Conservation (phyloP, 1,140 invertebrate genomes). For the Procambarus virginalis region DNA sequence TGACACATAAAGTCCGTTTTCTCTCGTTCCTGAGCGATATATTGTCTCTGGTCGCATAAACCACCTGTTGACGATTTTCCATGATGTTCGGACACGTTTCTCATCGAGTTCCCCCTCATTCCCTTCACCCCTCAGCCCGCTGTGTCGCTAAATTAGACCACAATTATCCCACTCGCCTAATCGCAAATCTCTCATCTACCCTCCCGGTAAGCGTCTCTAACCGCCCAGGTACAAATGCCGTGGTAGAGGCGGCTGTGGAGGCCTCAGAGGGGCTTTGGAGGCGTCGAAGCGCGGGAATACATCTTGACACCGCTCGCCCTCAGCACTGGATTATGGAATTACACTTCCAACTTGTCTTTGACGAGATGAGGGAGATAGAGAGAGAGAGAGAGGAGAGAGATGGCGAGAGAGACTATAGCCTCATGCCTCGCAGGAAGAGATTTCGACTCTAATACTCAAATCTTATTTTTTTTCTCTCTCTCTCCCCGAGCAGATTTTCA, state of each 20-base stretch:
- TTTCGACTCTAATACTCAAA: too few species aligned
- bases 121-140: neutral
- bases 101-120: too few species aligned
- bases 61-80: constrained; percentile 38
- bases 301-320: neutral
- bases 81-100: neutral
- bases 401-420: too few species aligned
- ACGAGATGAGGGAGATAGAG: constrained; percentile 12
- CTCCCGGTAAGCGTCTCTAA: neutral
- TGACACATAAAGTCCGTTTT: constrained; percentile 41
- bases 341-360: constrained; percentile 28
- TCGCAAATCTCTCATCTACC: neutral
- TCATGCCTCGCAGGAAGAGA: too few species aligned
- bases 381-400: too few species aligned
- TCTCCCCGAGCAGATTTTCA: too few species aligned
- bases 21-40: constrained; percentile 23
- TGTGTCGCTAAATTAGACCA: neutral
- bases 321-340: constrained; percentile 27
- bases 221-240: neutral
- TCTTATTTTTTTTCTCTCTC: too few species aligned
- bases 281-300: too few species aligned
- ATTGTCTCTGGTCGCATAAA: constrained; percentile 24
- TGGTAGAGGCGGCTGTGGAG: too few species aligned
- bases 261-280: too few species aligned
- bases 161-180: neutral